These are phyloP conservation scores for Ferdinandea cuprea DNA, from an alignment of 2,888 invertebrate genomes.

Conservation along the genomic window DNA sequence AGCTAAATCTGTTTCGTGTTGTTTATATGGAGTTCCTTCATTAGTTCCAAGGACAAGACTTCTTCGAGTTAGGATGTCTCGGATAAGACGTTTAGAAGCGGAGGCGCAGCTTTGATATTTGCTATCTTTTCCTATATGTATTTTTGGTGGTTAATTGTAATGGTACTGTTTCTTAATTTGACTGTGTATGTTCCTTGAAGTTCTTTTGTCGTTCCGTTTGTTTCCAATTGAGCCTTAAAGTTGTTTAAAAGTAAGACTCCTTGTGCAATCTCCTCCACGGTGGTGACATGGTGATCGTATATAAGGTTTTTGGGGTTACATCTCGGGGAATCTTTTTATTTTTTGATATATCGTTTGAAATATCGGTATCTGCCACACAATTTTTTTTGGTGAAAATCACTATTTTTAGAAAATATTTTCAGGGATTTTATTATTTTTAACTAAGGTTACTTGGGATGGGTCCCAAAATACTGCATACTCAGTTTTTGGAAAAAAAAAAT, in stretches of 20 bases:
- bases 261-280: constrained; percentile 19
- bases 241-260: neutral
- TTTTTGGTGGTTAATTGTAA: constrained; percentile 28
- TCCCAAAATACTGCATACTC: too few relatives aligned
- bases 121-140: constrained; percentile 3
- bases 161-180: constrained; percentile 8
- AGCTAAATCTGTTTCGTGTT: constrained; percentile 6
- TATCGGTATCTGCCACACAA: too few relatives aligned
- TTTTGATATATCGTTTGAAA: too few relatives aligned
- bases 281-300: constrained; percentile 8
- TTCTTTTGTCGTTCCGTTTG: neutral
- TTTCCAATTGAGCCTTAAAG: neutral
- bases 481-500: too few relatives aligned
- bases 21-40: constrained; percentile 22
- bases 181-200: neutral
- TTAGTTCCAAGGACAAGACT: constrained; percentile 20
- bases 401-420: too few relatives aligned
- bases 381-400: too few relatives aligned
- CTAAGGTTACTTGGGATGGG: too few relatives aligned
- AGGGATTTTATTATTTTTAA: too few relatives aligned
- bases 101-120: constrained; percentile 8
- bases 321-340: constrained; percentile 18
- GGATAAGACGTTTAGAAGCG: constrained; percentile 4
- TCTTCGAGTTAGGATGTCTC: constrained; percentile 17
- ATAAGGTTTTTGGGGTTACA: too few relatives aligned